These are phyloP conservation scores for Pedicia rivosa DNA, from an alignment of 2,888 invertebrate species.

Conservation along the genomic window DNA sequence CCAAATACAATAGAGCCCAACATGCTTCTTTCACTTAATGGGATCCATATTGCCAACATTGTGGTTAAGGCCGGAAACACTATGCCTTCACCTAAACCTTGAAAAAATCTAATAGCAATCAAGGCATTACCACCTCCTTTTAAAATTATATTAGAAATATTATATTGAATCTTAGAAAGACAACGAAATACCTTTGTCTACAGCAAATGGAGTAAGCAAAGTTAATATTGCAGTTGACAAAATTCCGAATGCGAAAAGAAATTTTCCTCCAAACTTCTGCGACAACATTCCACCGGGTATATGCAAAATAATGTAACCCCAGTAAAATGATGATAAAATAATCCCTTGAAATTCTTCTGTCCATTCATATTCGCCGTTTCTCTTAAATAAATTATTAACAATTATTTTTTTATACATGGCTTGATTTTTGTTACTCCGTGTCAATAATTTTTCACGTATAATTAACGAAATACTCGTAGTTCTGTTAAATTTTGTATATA, in stretches of 20 bases:
- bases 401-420: too few relatives aligned
- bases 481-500: too few relatives aligned
- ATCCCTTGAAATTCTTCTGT: constrained; percentile 53
- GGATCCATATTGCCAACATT: not conserved
- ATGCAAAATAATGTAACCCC: constrained; percentile 71
- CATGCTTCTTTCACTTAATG: not conserved
- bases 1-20: not conserved
- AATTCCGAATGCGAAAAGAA: constrained; percentile 66
- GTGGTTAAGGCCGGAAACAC: not conserved
- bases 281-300: constrained; percentile 69
- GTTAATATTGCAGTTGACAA: constrained; percentile 70
- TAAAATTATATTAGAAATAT: too few relatives aligned
- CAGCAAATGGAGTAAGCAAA: constrained; percentile 59
- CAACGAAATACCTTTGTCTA: constrained; percentile 27
- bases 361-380: constrained; percentile 52
- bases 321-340: constrained; percentile 69
- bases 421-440: too few relatives aligned
- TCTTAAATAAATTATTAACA: too few relatives aligned
- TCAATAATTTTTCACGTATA: too few relatives aligned
- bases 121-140: not conserved
- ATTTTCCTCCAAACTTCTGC: constrained; percentile 72
- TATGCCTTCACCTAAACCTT: not conserved
- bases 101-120: not conserved
- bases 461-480: too few relatives aligned
- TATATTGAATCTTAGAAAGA: not conserved